phyloP scores from a whole-genome alignment of 2,888 invertebrate genomes.

The Hyppa rectilinea region DNA sequence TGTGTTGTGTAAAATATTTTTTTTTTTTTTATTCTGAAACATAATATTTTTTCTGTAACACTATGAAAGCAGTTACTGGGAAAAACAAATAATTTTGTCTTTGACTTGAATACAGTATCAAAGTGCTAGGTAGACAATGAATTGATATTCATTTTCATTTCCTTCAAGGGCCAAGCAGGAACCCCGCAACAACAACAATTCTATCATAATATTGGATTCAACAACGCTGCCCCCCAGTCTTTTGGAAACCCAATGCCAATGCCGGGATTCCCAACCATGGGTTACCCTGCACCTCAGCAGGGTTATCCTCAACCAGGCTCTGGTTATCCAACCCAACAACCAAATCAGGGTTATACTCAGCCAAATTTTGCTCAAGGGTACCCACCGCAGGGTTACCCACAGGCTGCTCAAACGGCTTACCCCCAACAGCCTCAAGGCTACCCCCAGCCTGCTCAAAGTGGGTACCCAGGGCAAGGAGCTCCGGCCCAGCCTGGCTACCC shows the following conservation, averaged over 20 bases:
- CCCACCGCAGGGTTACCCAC: conserved; percentile 72
- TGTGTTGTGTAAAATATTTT: not conserved
- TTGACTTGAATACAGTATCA: not conserved
- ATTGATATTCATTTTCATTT: conserved; percentile 79
- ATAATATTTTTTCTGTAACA: not conserved
- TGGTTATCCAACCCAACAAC: conserved; percentile 71
- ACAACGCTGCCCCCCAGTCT: conserved; percentile 87
- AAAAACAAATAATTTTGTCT: not conserved
- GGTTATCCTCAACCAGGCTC: conserved; percentile 74
- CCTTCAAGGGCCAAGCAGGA: conserved; percentile 90
- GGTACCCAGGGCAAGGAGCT: conserved; percentile 69
- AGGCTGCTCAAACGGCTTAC: conserved; percentile 67
- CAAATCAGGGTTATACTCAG: conserved; percentile 73
- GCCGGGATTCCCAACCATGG: conserved; percentile 85
- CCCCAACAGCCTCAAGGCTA: conserved; percentile 70
- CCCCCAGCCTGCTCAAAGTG: conserved; percentile 65
- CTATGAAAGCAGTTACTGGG: not conserved
- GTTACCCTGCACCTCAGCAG: conserved; percentile 78
- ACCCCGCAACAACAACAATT: conserved; percentile 85
- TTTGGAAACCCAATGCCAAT: conserved; percentile 88
- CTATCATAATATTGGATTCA: conserved; percentile 87
- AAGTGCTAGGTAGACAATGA: conserved; percentile 33
- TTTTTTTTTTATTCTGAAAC: too few relatives aligned
- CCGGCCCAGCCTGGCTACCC: conserved; percentile 68
- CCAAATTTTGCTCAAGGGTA: conserved; percentile 67